Conservation (phyloP, 2,888 invertebrate species). For the Eristalinus sepulchralis region DNA sequence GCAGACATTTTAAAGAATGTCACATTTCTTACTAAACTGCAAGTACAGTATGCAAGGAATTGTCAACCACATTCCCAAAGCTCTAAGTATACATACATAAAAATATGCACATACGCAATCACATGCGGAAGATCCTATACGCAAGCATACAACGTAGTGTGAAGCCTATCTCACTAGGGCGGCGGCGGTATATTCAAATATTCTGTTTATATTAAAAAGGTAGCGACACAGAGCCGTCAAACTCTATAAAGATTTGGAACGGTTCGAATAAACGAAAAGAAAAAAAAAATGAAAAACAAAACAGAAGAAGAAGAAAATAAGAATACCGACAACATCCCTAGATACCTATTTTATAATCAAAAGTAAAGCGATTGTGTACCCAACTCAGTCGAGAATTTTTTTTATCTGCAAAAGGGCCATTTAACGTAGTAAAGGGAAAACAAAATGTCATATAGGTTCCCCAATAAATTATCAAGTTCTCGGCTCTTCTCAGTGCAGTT, state of each 20-base stretch:
- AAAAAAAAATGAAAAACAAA: slow-evolving; percentile 68
- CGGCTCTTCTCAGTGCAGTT: slow-evolving; percentile 67
- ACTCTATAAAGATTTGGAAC: slow-evolving; percentile 43
- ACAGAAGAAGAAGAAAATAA: slow-evolving; percentile 70
- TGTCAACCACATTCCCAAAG: not conserved
- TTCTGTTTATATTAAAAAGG: slow-evolving; percentile 48
- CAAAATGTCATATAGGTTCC: slow-evolving; percentile 79
- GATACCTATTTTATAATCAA: slow-evolving; percentile 67
- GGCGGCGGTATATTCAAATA: slow-evolving; percentile 42
- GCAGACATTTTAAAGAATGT: not conserved
- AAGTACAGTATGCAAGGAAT: not conserved
- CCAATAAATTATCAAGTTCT: slow-evolving; percentile 79
- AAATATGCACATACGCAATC: not conserved
- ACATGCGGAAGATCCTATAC: not conserved
- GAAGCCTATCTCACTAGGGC: slow-evolving; percentile 32
- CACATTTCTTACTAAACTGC: not conserved
- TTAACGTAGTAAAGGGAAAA: slow-evolving; percentile 73
- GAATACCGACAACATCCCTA: slow-evolving; percentile 36
- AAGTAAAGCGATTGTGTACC: slow-evolving; percentile 66
- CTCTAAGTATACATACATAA: not conserved
- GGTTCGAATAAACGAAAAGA: slow-evolving; percentile 75
- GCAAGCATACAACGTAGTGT: slow-evolving; percentile 15
- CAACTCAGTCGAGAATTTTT: slow-evolving; percentile 39
- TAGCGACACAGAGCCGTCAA: slow-evolving; percentile 44
- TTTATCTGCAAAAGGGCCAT: slow-evolving; percentile 67